These are phyloP conservation scores for Picathartes gymnocephalus DNA, from an alignment of 2,113 vertebrate species.

Conservation along the genomic window DNA sequence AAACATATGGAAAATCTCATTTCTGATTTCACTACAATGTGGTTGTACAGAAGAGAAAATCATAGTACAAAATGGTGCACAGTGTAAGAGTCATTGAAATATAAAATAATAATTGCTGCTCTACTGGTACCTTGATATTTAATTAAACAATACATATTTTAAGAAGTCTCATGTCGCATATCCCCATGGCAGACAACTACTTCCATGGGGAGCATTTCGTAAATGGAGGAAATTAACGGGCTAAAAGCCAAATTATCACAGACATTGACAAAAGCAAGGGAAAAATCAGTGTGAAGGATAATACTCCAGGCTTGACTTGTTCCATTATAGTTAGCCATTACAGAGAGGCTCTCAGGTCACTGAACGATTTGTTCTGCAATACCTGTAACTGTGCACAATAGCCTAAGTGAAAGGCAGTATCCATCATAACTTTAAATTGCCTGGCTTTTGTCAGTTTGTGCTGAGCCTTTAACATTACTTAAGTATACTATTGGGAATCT, in stretches of 20 bases:
- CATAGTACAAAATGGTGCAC: background rate
- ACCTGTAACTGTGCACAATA: constrained; percentile 19
- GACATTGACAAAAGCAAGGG: constrained; percentile 30
- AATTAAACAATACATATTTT: constrained; percentile 32
- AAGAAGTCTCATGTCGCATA: background rate
- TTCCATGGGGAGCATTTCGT: background rate
- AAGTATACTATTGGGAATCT: background rate
- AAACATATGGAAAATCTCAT: constrained; percentile 45
- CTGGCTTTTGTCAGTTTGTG: constrained; percentile 29
- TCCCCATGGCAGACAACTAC: background rate
- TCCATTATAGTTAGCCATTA: constrained; percentile 39
- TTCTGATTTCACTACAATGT: background rate
- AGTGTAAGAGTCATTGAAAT: background rate
- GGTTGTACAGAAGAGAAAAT: background rate
- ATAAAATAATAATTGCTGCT: background rate
- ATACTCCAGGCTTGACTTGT: constrained; percentile 36
- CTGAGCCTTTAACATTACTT: constrained; percentile 1
- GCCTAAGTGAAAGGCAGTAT: constrained; percentile 8
- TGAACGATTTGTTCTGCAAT: constrained; percentile 34
- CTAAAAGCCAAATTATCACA: constrained; percentile 42
- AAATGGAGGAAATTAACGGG: background rate
- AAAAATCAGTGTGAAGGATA: constrained; percentile 35
- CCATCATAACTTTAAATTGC: constrained; percentile 34
- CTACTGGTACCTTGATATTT: background rate
- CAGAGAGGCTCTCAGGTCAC: background rate